Percentiles rank a stretch among this genome's conserved stretches.
Evolutionary conservation across 2,113 vertebrate genomes (phyloP).

Genomic region (Daboia siamensis): DNA sequence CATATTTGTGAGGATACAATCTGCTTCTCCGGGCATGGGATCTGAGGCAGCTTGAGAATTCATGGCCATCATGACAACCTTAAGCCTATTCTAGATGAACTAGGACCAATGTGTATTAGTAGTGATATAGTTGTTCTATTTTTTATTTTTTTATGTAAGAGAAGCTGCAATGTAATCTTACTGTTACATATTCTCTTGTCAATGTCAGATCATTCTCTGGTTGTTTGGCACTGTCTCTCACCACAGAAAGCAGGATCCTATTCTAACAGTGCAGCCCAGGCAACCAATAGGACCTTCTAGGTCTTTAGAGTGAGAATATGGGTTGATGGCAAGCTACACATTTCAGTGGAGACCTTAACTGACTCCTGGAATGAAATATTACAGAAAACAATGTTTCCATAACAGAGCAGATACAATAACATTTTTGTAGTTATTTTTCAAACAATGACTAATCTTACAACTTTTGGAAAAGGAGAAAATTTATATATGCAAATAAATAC

Average conservation of each 20-base stretch:
- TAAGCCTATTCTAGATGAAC: neutral
- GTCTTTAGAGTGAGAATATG: neutral
- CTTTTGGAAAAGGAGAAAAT: no score
- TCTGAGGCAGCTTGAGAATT: neutral
- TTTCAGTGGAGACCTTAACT: neutral
- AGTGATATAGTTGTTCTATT: neutral
- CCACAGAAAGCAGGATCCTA: neutral
- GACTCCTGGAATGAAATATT: neutral
- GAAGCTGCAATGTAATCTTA: neutral
- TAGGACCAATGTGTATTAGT: neutral
- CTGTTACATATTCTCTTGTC: neutral
- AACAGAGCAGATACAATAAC: neutral
- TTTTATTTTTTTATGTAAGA: neutral
- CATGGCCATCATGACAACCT: neutral
- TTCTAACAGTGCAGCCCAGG: neutral
- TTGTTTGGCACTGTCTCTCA: neutral
- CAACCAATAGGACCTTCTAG: neutral
- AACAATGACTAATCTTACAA: no score
- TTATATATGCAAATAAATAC: no score
- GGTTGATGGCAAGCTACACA: neutral
- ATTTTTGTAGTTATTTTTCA: neutral
- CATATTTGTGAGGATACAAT: neutral
- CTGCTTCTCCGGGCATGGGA: neutral
- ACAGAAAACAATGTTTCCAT: neutral
- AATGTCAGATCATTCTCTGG: neutral